Conservation (phyloP, 2,888 invertebrate genomes). For the Macaria notata region DNA sequence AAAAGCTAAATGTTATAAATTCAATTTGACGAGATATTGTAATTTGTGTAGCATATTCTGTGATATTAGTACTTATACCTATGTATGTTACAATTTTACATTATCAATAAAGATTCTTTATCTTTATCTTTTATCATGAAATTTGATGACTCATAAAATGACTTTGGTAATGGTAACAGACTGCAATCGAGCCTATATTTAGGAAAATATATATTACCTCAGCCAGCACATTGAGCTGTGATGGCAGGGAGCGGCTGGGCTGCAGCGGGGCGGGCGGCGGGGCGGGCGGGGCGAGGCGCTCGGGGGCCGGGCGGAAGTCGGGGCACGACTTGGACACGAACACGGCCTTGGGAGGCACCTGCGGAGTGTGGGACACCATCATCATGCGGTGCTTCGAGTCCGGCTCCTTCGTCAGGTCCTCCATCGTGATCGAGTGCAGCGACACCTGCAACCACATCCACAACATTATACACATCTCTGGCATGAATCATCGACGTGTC, state of each 20-base stretch:
- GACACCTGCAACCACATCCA: conserved; percentile 80
- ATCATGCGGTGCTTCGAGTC: conserved; percentile 92
- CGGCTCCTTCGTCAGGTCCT: conserved; percentile 91
- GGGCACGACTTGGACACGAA: conserved; percentile 92
- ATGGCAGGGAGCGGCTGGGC: conserved; percentile 51
- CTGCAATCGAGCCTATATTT: too few species aligned
- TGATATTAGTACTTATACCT: too few species aligned
- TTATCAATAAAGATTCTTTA: too few species aligned
- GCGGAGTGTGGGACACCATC: conserved; percentile 87
- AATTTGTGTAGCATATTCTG: too few species aligned
- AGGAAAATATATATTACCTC: conserved; percentile 38
- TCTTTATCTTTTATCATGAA: too few species aligned
- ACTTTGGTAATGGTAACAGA: too few species aligned
- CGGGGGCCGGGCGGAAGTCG: conserved; percentile 74
- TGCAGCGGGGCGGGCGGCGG: conserved; percentile 29
- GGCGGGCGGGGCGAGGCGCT: conserved; percentile 27
- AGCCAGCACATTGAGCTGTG: conserved; percentile 49
- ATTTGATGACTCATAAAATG: too few species aligned
- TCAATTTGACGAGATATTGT: too few species aligned
- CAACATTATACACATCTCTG: too few species aligned
- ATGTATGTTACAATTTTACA: too few species aligned
- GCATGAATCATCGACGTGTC: too few species aligned
- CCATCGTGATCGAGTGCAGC: conserved; percentile 93
- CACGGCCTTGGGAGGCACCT: conserved; percentile 68
- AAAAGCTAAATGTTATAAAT: too few species aligned